Base-by-base conservation (phyloP, 2,888 invertebrate species). In the Nysson spinosus region DNA sequence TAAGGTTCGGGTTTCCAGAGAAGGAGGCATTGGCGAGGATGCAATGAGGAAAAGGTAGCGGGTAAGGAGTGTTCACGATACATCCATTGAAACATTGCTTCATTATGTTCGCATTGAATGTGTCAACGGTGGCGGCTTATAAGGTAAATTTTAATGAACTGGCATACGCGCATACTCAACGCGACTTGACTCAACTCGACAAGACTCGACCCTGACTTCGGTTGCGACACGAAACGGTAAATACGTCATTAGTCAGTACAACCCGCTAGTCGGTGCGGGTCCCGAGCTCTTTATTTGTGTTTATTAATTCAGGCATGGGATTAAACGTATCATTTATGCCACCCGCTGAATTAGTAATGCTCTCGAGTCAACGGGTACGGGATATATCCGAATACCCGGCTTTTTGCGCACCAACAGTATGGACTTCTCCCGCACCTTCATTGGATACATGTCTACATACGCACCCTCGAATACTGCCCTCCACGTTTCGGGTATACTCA, bases 141-240 rank as follows among this genome's bases (percentile, higher is more conserved):
- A 83, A 83, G 80, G 82, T 81, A 82, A 84, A 86, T 84, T 85
- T 86, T 86, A 86, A 86, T 84, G 85, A 86, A 84, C 80, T 78
- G 72, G 69, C 76, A 73, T 77, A 75, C 77, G 78, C 78, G 71
- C 61, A 65, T 55, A 39, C 61, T 60, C 55, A 58, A 52, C 63
- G 11, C 24, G 24, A 16, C 47, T 35, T 17, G 47, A 43, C 57
- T 35, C 43, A 28, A 17, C 24, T 32, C 24, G 32, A 16, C 16
- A 72, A 62, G 72, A 74, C 67, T 72, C 72, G 72, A 70, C 78
- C 54, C 68, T 55, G 56, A 50, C 69, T 40, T 60, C 32, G 26
- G 44, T 44, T 44, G 20, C 57, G 64, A 76, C 78, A 70, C 57
- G 77, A 80, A 82, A 74, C 78, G 77, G 81, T 83, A 84, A 84